Conservation (phyloP, 2,888 invertebrate genomes). For the Notocelia uddmanniana region DNA sequence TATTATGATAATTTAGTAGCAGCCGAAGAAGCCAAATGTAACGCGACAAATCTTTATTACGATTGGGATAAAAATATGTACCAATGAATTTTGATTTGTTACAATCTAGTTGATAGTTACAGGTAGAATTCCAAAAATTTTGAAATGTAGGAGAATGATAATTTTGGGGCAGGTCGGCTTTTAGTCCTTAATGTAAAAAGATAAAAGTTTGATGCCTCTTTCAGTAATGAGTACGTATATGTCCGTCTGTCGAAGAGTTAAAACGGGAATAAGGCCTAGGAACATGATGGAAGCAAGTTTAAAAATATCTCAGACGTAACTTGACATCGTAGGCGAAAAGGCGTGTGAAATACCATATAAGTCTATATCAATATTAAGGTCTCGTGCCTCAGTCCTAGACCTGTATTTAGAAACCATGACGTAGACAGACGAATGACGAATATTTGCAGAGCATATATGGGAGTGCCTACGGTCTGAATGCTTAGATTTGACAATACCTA, state of each 20-base stretch:
- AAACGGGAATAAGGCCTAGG: too few relatives aligned
- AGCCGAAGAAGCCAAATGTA: too few relatives aligned
- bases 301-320: constrained; percentile 31
- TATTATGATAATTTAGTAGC: not conserved
- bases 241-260: too few relatives aligned
- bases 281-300: constrained; percentile 22
- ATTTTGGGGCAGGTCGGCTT: not conserved
- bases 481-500: constrained; percentile 5
- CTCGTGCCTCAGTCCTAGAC: constrained; percentile 16
- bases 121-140: too few relatives aligned
- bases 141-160: not conserved
- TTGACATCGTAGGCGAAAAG: not conserved
- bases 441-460: constrained; percentile 33
- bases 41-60: too few relatives aligned
- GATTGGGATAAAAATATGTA: too few relatives aligned
- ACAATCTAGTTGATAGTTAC: too few relatives aligned
- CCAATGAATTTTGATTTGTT: too few relatives aligned
- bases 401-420: constrained; percentile 4
- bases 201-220: not conserved
- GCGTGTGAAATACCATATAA: constrained; percentile 18
- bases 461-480: constrained; percentile 11
- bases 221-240: not conserved
- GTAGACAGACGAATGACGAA: constrained; percentile 32
- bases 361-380: constrained; percentile 32
- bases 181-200: not conserved